Base-by-base conservation (phyloP, 2,113 vertebrate genomes). In the Casuarius casuarius region DNA sequence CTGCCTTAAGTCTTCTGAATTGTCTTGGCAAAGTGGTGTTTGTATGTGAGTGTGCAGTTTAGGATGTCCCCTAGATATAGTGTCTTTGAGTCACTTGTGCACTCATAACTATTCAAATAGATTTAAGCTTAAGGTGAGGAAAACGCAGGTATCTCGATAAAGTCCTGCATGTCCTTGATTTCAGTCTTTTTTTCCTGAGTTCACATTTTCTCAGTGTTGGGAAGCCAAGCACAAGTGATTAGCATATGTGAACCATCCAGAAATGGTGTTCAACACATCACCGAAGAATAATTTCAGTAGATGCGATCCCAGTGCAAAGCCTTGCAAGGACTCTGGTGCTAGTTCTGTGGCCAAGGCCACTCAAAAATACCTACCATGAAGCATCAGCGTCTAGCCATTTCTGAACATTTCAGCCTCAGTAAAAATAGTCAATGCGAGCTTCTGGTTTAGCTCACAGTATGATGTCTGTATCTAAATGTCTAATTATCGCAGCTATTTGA, bases 301-400 rank as follows among this genome's bases (percentile, higher is more conserved):
- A 31, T 40, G 9, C 0, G 0, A 7, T 26, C 70, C 7, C 2
- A 1, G 5, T 21, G 46, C 35, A 26, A 75, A 51, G 70, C 29
- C 18, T 82, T 59, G 38, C 22, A 28, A 44, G 38, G 44, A 2
- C 26, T 16, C 1, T 2, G 31, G 12, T 14, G 8, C 51, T 56
- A 42, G 25, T 67, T 54, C 23, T 61, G 40, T 40, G 21, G n/a
- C 56, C 21, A 11, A 14, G 38, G 22, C 7, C 23, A 3, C 25
- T 0, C 16, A n/a, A 48, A 48, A 19, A 48, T 8, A 19, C 17
- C 18, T 48, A 9, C 46, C 18, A 9, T 19, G 18, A 48, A 48
- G 46, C 46, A 19, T n/a, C 3, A 3, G 29, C 23, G 56, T 42
- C 35, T 26, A 65, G 56, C 33, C 0, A 5, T 58, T 35, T 23